Evolutionary conservation across 2,888 invertebrate species (phyloP).

Genomic region (Geophilus truncorum): DNA sequence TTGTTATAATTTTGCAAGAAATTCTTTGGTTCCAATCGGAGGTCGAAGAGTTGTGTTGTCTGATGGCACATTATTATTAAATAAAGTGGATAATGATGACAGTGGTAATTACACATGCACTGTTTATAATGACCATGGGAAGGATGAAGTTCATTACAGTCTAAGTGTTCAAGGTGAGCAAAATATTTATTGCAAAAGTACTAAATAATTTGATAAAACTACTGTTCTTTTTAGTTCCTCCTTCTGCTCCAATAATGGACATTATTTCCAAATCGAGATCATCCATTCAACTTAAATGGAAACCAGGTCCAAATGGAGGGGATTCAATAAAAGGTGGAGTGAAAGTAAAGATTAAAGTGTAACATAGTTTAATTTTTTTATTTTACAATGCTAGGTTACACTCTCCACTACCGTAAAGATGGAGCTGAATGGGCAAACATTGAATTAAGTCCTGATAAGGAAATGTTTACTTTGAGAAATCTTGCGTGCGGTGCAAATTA

Average conservation of each 20-base stretch:
- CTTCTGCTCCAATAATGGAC: slow-evolving; percentile 39
- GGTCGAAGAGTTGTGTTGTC: background rate
- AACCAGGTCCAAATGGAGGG: slow-evolving; percentile 28
- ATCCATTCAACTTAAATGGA: slow-evolving; percentile 39
- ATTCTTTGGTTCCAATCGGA: background rate
- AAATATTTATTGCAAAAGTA: background rate
- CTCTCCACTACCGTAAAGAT: slow-evolving; percentile 20
- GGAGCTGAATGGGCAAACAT: background rate
- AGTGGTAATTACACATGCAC: slow-evolving; percentile 12
- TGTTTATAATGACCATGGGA: background rate
- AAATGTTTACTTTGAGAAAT: background rate
- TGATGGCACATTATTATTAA: slow-evolving; percentile 19
- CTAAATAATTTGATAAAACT: background rate
- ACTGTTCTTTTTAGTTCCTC: slow-evolving; percentile 38
- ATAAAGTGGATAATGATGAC: background rate
- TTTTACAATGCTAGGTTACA: background rate
- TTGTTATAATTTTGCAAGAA: background rate
- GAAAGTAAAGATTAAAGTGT: no score
- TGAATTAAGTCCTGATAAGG: background rate
- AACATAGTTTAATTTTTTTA: no score
- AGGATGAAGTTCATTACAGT: slow-evolving; percentile 7
- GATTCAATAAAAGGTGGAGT: slow-evolving; percentile 5
- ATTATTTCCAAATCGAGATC: slow-evolving; percentile 37
- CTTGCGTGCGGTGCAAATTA: slow-evolving; percentile 14
- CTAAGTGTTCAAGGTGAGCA: slow-evolving; percentile 28